A percentile compares a stretch with the other conserved stretches of the same genome.
phyloP scores from a whole-genome alignment of 1,140 invertebrate genomes.

The Telenomus remus region DNA sequence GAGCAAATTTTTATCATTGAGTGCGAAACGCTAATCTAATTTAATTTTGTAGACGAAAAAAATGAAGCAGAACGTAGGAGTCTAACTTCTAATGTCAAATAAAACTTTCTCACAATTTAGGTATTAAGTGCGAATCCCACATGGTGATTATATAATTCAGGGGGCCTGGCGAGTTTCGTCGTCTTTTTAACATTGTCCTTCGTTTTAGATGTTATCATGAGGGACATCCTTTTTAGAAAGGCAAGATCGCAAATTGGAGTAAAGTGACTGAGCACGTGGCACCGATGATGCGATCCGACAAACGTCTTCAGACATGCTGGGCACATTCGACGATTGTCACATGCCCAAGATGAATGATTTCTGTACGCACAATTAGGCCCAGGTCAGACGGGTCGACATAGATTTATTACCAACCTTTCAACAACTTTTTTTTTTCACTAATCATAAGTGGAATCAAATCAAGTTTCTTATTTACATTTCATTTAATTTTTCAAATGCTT shows the following conservation, averaged over 20 bases:
- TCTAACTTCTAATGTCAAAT: slow-evolving; percentile 24
- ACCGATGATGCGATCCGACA: slow-evolving; percentile 17
- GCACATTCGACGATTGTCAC: slow-evolving; percentile 48
- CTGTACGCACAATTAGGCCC: slow-evolving; percentile 31
- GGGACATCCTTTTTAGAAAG: slow-evolving; percentile 66
- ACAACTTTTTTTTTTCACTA: neutral
- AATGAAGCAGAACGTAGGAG: slow-evolving; percentile 6
- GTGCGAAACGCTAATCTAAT: neutral
- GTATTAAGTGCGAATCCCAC: slow-evolving; percentile 44
- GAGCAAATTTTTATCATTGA: neutral
- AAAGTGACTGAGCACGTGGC: slow-evolving; percentile 61
- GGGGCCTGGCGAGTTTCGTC: slow-evolving; percentile 14
- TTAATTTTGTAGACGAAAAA: slow-evolving; percentile 8
- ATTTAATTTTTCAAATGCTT: too few relatives aligned
- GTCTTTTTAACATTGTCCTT: slow-evolving; percentile 38
- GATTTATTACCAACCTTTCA: slow-evolving; percentile 8
- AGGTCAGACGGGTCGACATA: slow-evolving; percentile 20
- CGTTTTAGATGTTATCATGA: slow-evolving; percentile 61
- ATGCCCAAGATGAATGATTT: slow-evolving; percentile 33
- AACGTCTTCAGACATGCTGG: slow-evolving; percentile 18
- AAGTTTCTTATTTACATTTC: too few relatives aligned
- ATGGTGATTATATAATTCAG: slow-evolving; percentile 49
- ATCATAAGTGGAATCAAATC: neutral
- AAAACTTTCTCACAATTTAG: slow-evolving; percentile 42
- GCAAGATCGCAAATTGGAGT: slow-evolving; percentile 61